phyloP scores from a whole-genome alignment of 2,113 vertebrate genomes.

The Hemibagrus wyckioides region DNA sequence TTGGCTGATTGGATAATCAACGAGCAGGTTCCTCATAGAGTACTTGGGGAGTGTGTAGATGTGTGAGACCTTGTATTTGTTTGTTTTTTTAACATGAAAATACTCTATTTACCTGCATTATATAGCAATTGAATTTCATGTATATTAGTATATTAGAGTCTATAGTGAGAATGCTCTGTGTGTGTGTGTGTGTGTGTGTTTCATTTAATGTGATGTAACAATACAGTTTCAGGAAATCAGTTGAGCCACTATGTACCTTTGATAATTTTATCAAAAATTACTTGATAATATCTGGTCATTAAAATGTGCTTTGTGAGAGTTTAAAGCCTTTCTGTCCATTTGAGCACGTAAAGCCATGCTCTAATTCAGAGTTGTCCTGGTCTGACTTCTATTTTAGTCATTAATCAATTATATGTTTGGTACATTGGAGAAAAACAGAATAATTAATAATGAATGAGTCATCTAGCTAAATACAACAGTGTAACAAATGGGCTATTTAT shows the following conservation, averaged over 20 bases:
- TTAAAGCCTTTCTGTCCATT: neutral
- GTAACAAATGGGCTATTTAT: slow-evolving; percentile 31
- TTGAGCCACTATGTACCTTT: neutral
- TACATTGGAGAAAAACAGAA: neutral
- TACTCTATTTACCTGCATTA: neutral
- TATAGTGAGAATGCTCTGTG: slow-evolving; percentile 36
- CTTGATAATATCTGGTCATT: neutral
- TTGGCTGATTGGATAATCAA: neutral
- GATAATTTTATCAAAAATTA: too few species aligned
- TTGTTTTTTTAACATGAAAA: neutral
- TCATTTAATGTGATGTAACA: neutral
- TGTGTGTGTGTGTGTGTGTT: neutral
- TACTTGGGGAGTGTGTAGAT: neutral
- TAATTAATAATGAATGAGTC: slow-evolving; percentile 23
- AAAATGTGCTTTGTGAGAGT: neutral
- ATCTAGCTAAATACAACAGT: slow-evolving; percentile 22
- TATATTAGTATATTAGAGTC: neutral
- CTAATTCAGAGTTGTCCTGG: neutral
- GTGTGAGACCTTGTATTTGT: neutral
- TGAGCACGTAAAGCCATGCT: neutral
- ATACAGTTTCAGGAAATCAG: neutral
- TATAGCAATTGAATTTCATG: slow-evolving; percentile 10
- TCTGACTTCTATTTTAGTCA: slow-evolving; percentile 1
- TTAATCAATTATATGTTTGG: slow-evolving; percentile 13
- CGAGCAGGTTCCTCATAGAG: neutral